Conservation (phyloP, 2,113 vertebrate species). For the Noturus placidus region DNA sequence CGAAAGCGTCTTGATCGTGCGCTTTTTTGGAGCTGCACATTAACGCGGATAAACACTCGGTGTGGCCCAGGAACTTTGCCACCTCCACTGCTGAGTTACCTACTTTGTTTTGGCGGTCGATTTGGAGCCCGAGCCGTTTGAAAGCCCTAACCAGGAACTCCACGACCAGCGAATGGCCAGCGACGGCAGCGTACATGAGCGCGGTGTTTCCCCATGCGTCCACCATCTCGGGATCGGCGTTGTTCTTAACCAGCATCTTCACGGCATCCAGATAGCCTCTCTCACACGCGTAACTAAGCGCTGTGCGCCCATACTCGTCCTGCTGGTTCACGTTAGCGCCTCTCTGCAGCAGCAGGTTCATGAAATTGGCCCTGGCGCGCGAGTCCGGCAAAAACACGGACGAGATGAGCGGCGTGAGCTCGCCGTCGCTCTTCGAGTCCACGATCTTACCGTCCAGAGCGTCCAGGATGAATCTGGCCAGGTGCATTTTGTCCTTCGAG, state of each 20-base stretch:
- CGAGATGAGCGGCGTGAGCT: constrained; percentile 69
- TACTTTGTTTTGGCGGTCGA: constrained; percentile 70
- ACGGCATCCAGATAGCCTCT: constrained; percentile 66
- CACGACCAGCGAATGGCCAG: constrained; percentile 63
- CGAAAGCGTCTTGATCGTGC: constrained; percentile 2
- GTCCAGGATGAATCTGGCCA: constrained; percentile 71
- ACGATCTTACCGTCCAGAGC: constrained; percentile 70
- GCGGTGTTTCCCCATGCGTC: constrained; percentile 70
- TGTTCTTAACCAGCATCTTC: constrained; percentile 67
- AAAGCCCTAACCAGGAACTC: constrained; percentile 73
- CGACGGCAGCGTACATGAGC: constrained; percentile 67
- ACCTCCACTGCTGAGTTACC: constrained; percentile 71
- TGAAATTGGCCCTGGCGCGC: constrained; percentile 59
- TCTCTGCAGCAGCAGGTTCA: constrained; percentile 67
- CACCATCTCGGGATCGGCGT: constrained; percentile 68
- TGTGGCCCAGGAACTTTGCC: constrained; percentile 69
- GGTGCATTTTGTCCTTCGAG: constrained; percentile 71
- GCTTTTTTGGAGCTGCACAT: constrained; percentile 49
- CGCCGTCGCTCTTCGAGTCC: constrained; percentile 64
- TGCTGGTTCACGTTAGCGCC: constrained; percentile 66
- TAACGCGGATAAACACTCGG: constrained; percentile 65
- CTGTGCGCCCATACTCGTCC: constrained; percentile 66
- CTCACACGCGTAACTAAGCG: constrained; percentile 72
- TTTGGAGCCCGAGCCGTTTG: constrained; percentile 71
- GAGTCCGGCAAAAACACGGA: constrained; percentile 65